Evolutionary conservation across 1,140 invertebrate genomes (phyloP).

Genomic region (Venustaconcha ellipsiformis): DNA sequence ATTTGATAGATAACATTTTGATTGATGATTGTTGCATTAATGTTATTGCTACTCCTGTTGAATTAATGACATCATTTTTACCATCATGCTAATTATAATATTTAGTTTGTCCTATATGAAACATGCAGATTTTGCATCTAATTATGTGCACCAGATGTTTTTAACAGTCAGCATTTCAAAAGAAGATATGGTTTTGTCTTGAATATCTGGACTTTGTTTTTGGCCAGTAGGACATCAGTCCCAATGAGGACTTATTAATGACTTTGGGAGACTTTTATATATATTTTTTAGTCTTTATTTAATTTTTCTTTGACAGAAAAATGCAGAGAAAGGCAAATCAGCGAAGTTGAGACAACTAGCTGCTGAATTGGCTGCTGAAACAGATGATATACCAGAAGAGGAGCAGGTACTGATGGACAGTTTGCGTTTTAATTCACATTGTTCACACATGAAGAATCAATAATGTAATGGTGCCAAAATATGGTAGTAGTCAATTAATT

Average conservation of each 20-base stretch:
- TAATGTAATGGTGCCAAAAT: not conserved
- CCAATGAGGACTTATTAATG: too few species aligned
- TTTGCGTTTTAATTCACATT: not conserved
- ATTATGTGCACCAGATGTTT: too few species aligned
- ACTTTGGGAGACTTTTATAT: too few species aligned
- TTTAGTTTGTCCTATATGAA: too few species aligned
- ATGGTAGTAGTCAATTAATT: not conserved
- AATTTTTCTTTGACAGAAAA: not conserved
- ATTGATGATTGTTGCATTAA: not conserved
- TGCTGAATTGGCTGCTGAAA: slow-evolving; percentile 29
- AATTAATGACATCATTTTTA: too few species aligned
- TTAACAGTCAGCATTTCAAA: not conserved
- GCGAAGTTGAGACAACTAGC: slow-evolving; percentile 31
- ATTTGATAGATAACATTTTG: too few species aligned
- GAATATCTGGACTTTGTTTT: not conserved
- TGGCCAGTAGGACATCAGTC: too few species aligned
- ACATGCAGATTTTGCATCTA: too few species aligned
- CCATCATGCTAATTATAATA: too few species aligned
- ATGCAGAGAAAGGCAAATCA: slow-evolving; percentile 13
- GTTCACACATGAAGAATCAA: not conserved
- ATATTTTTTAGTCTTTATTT: not conserved
- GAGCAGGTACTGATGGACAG: not conserved
- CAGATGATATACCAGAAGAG: slow-evolving; percentile 8
- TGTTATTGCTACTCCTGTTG: not conserved
- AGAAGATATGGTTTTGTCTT: too few species aligned